Percentiles rank a stretch among this genome's conserved stretches.
Evolutionary conservation across 37 sponge, comb jelly and placozoan species (phyloP).

Genomic region (Bolinopsis microptera): DNA sequence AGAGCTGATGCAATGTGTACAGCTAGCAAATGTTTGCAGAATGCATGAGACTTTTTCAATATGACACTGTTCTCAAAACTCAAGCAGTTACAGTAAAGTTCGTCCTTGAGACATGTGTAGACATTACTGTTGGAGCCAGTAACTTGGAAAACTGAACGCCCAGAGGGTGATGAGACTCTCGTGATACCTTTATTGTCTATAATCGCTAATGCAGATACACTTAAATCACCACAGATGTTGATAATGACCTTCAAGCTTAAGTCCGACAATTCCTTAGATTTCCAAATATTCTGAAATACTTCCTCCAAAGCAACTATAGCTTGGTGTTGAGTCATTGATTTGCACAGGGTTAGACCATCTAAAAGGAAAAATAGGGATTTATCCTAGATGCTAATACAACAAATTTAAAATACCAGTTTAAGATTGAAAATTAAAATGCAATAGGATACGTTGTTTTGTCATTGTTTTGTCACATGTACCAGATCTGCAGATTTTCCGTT

Average conservation of each 20-base stretch:
- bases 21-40: slow-evolving; percentile 54
- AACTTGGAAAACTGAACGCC: background rate
- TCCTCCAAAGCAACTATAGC: background rate
- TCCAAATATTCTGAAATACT: background rate
- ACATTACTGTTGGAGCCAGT: background rate
- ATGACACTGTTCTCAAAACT: slow-evolving; percentile 41
- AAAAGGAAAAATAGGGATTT: no score
- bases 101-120: slow-evolving; percentile 22
- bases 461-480: no score
- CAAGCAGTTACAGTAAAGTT: background rate
- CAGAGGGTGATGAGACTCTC: background rate
- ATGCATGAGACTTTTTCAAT: background rate
- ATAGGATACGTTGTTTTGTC: no score
- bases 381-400: no score
- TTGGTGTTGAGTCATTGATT: background rate
- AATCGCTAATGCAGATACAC: background rate
- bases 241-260: background rate
- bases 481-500: no score
- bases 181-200: background rate
- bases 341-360: no score
- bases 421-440: no score
- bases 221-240: background rate
- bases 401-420: no score
- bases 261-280: background rate
- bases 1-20: background rate